Evolutionary conservation across 2,888 invertebrate genomes (phyloP).

Genomic region (Branchipolynoe longqiensis): DNA sequence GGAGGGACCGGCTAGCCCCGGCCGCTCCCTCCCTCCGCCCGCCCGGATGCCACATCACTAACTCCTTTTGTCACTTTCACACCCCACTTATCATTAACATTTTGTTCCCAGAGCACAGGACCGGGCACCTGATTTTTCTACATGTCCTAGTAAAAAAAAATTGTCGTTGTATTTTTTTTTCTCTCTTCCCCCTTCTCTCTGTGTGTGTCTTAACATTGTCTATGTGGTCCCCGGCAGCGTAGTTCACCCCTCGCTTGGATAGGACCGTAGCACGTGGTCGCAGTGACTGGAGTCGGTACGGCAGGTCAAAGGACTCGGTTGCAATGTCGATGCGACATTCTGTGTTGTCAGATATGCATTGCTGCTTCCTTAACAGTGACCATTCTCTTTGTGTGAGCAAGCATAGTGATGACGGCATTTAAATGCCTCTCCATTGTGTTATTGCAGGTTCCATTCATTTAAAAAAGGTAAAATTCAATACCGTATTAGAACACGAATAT

Average conservation of each 20-base stretch:
- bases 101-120: conserved; percentile 42
- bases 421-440: conserved; percentile 39
- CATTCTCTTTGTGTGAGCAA: background rate
- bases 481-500: conserved; percentile 99
- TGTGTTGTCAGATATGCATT: conserved; percentile 38
- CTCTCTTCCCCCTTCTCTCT: background rate
- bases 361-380: conserved; percentile 49
- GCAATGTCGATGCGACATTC: conserved; percentile 44
- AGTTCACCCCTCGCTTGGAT: background rate
- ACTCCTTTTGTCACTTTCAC: conserved; percentile 39
- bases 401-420: conserved; percentile 27
- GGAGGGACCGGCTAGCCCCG: background rate
- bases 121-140: background rate
- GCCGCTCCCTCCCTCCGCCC: conserved; percentile 2
- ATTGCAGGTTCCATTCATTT: conserved; percentile 83
- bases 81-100: conserved; percentile 40
- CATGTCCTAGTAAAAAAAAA: no score
- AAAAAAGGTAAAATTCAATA: conserved; percentile 98
- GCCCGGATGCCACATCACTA: conserved; percentile 1
- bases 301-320: conserved; percentile 22
- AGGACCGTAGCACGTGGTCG: background rate
- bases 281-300: conserved; percentile 1
- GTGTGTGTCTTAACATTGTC: conserved; percentile 45
- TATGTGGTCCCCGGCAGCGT: background rate
- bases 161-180: background rate